These are phyloP conservation scores for Pteropus rufus DNA, from an alignment of 2,797 vertebrate species.

Conservation along the genomic window DNA sequence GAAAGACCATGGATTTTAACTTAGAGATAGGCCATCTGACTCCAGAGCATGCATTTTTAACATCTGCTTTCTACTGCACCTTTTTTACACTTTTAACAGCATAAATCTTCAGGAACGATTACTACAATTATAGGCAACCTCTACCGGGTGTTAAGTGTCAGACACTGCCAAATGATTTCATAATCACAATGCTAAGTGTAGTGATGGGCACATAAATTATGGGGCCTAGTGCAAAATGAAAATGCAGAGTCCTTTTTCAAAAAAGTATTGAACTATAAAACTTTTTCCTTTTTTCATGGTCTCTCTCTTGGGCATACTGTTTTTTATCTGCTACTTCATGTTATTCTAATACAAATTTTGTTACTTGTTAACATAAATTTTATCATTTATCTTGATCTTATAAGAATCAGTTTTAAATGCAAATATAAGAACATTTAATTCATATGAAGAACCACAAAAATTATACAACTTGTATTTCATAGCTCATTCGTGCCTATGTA, in stretches of 20 bases:
- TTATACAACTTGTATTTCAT: neutral
- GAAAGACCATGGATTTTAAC: neutral
- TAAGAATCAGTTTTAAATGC: neutral
- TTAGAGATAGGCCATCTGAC: neutral
- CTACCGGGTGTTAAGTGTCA: neutral
- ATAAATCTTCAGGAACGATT: neutral
- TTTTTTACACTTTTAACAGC: neutral
- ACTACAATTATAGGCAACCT: neutral
- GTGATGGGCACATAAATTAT: neutral
- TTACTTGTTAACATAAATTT: neutral
- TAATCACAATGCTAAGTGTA: neutral
- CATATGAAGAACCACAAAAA: neutral
- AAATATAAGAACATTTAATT: neutral
- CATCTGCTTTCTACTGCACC: neutral
- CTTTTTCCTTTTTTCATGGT: neutral
- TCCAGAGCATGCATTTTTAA: neutral
- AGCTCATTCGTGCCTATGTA: neutral
- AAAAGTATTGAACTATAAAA: neutral
- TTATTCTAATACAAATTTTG: neutral
- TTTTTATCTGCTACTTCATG: neutral
- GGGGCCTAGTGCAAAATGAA: neutral
- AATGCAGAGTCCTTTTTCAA: neutral
- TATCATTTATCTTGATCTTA: neutral
- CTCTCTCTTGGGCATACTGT: neutral
- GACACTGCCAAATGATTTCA: neutral